A percentile compares a stretch with the other conserved stretches of the same genome.
Conservation (phyloP, 1,140 invertebrate species). For the Ceratina calcarata region DNA sequence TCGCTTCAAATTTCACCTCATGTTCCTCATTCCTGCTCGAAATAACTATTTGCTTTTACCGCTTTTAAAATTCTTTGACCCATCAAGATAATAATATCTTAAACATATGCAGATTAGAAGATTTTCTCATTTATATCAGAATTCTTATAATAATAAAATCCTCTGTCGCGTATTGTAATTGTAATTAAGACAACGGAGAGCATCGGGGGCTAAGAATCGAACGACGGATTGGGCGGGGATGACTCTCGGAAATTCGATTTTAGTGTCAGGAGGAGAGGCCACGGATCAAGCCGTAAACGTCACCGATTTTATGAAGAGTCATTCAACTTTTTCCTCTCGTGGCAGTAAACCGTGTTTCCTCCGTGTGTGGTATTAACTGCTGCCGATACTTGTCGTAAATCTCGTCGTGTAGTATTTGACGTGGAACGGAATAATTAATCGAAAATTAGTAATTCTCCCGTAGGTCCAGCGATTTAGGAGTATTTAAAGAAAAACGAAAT, state of each 20-base stretch:
- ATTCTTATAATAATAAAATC: too few species aligned
- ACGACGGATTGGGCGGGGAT: slow-evolving; percentile 13
- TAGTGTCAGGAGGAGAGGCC: neutral
- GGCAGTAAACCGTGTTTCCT: slow-evolving; percentile 41
- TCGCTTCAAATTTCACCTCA: too few species aligned
- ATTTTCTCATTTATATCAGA: too few species aligned
- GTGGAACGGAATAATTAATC: too few species aligned
- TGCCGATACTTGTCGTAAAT: slow-evolving; percentile 20
- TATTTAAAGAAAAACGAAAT: too few species aligned
- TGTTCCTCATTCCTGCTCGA: too few species aligned
- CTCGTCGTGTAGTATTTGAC: neutral
- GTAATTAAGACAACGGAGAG: slow-evolving; percentile 33
- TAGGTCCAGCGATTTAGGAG: too few species aligned
- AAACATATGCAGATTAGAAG: too few species aligned
- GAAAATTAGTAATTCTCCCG: too few species aligned
- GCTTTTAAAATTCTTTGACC: too few species aligned
- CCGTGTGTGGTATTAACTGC: slow-evolving; percentile 16
- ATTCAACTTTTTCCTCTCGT: slow-evolving; percentile 33
- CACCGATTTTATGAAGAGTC: slow-evolving; percentile 40
- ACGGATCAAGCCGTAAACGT: slow-evolving; percentile 40
- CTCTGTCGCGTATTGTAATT: neutral
- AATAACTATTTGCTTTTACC: too few species aligned
- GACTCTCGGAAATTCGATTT: slow-evolving; percentile 45
- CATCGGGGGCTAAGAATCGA: neutral
- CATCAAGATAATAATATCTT: too few species aligned